Conservation (phyloP, 92 coral and sea anemone genomes). For the Parazoanthus atlanticus region DNA sequence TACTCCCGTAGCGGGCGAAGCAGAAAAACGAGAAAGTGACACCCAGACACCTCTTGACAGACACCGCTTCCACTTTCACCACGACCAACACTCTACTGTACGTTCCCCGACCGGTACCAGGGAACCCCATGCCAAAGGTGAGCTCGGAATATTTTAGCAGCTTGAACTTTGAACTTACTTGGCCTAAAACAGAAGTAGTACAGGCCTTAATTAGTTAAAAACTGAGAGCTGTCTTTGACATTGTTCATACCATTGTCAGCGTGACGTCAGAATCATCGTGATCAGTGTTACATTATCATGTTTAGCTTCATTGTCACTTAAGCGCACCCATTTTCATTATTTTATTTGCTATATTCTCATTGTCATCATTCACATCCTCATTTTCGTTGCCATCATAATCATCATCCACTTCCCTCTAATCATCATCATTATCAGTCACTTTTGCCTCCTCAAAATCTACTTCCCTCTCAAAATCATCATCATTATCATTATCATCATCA, state of each 20-base stretch:
- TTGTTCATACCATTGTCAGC: too few species aligned
- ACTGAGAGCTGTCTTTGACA: background rate
- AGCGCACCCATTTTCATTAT: background rate
- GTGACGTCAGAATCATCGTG: too few species aligned
- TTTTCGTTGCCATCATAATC: background rate
- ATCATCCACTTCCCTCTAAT: background rate
- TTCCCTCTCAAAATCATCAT: background rate
- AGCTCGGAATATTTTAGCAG: background rate
- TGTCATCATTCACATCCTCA: background rate
- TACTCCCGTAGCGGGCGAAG: background rate
- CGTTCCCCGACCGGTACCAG: conserved; percentile 62
- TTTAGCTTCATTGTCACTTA: too few species aligned
- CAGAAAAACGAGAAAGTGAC: conserved; percentile 9
- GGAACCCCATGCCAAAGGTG: conserved; percentile 70
- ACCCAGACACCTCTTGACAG: conserved; percentile 17
- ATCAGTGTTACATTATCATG: too few species aligned
- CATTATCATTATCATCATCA: background rate
- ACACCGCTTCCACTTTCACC: conserved; percentile 54
- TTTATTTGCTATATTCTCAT: background rate
- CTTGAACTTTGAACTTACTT: background rate
- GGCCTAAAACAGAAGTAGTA: background rate
- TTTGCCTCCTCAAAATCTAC: background rate
- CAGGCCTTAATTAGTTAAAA: background rate
- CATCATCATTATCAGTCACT: background rate
- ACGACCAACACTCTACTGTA: conserved; percentile 66